Conservation (phyloP, 2,888 invertebrate genomes). For the Machimus rusticus region DNA sequence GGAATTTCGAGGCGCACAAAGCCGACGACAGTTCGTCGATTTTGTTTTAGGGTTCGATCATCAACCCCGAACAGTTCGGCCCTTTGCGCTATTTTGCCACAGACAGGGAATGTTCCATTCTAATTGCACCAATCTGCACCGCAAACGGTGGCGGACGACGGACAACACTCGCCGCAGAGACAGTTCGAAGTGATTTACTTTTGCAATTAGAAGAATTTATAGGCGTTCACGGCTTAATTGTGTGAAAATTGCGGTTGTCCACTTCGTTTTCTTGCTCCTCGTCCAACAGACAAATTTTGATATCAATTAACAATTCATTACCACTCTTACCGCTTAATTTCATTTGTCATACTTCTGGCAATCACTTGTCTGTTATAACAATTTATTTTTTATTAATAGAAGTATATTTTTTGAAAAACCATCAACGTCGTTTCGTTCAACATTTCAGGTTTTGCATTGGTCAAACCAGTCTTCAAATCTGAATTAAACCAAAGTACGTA, state of each 20-base stretch:
- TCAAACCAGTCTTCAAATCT: too few species aligned
- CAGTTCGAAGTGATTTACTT: background rate
- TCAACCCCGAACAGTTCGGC: constrained; percentile 6
- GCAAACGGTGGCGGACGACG: background rate
- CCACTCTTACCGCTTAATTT: background rate
- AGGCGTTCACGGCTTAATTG: constrained; percentile 10
- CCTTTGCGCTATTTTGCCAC: background rate
- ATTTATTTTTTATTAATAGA: background rate
- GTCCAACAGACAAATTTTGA: background rate
- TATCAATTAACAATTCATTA: background rate
- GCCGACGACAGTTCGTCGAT: background rate
- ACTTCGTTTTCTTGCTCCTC: background rate
- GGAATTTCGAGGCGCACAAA: background rate
- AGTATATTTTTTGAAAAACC: background rate
- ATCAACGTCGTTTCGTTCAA: background rate
- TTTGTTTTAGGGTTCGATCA: constrained; percentile 22
- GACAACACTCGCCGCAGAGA: background rate
- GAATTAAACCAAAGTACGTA: too few species aligned
- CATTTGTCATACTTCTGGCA: background rate
- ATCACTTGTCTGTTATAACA: background rate
- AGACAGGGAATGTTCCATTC: background rate
- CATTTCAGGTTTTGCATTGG: too few species aligned
- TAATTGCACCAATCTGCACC: background rate
- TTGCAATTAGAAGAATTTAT: constrained; percentile 17
- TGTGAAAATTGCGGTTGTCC: background rate